Conservation (phyloP, 2,888 invertebrate genomes). For the Eupelmus urozonus region DNA sequence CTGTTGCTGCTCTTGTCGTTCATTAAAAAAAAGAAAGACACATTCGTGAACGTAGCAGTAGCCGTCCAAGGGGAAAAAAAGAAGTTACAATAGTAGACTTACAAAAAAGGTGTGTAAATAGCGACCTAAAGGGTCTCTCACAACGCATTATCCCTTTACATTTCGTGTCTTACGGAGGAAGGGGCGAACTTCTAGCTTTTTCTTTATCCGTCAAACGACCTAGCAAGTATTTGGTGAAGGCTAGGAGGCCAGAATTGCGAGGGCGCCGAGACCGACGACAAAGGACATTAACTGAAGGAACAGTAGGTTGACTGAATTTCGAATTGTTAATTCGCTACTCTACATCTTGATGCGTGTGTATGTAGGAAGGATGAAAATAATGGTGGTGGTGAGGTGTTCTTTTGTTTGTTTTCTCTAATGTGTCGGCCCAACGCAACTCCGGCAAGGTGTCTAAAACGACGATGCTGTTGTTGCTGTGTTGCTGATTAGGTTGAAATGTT, state of each 20-base stretch:
- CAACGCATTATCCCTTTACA: constrained; percentile 51
- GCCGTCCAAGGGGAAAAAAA: constrained; percentile 44
- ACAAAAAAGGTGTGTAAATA: constrained; percentile 50
- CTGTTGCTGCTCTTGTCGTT: constrained; percentile 45
- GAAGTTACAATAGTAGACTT: constrained; percentile 52
- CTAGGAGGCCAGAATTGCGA: constrained; percentile 74
- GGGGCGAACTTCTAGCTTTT: constrained; percentile 69
- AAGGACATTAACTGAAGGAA: constrained; percentile 20
- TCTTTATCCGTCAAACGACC: constrained; percentile 71
- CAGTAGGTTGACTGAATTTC: constrained; percentile 10
- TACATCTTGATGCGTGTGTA: constrained; percentile 4
- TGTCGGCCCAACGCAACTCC: constrained; percentile 75
- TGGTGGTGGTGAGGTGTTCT: not conserved
- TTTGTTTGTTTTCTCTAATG: too few relatives aligned
- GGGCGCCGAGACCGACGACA: constrained; percentile 70
- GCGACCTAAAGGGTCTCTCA: constrained; percentile 48
- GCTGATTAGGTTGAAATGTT: constrained; percentile 62
- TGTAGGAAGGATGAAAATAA: constrained; percentile 6
- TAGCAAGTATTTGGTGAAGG: constrained; percentile 75
- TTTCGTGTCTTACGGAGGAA: constrained; percentile 48
- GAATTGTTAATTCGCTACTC: constrained; percentile 11
- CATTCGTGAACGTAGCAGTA: constrained; percentile 46
- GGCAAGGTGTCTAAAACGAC: constrained; percentile 70
- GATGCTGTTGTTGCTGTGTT: constrained; percentile 60
- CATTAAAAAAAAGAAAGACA: constrained; percentile 44